Evolutionary conservation across 2,888 invertebrate genomes (phyloP), one percentile per base, ranked within the genome.

Genomic region (Noctuana brunneofusca): DNA sequence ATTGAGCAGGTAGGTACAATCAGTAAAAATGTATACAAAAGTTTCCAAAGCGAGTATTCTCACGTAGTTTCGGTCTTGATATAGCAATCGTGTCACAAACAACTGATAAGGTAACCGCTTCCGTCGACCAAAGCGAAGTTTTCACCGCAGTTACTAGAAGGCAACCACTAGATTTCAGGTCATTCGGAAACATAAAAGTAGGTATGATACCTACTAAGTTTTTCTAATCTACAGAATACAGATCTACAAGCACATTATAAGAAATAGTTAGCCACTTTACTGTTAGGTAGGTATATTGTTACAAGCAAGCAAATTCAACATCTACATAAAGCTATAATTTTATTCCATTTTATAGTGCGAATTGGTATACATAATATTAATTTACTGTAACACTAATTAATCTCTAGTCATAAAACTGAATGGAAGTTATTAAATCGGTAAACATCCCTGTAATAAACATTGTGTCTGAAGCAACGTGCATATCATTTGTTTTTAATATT

Each of bases 91-190:
- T 85, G 85, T 82, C 84, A 81, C 81, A 58, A 81, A 79, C 79
- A 72, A 72, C 84, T 80, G 89, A 88, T 89, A 87, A 86, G 86
- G 85, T 68, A 69, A 79, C 79, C 81, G 76, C 84, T 86, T 89
- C 89, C 88, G 87, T 69, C 78, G 78, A 72, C 76, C 72, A 65
- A 62, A 71, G 67, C 65, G 58, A 64, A 70, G 77, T 80, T 85
- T 87, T 85, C 84, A 83, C 82, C 76, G 71, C 43, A 18, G 43
- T 16, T 43, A 18, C 43, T 41, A 8, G 8, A 41, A 41, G 16
- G 16, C 43, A 8, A 18, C 9, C 2, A 18, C 18, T 43, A 43
- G 12, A 2, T 41, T n/a, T n/a, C n/a, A n/a, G n/a, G n/a, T n/a
- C n/a, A n/a, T n/a, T n/a, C n/a, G n/a, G n/a, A n/a, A n/a, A 43